Base-by-base conservation (phyloP, 2,113 vertebrate species). In the Colaptes auratus region DNA sequence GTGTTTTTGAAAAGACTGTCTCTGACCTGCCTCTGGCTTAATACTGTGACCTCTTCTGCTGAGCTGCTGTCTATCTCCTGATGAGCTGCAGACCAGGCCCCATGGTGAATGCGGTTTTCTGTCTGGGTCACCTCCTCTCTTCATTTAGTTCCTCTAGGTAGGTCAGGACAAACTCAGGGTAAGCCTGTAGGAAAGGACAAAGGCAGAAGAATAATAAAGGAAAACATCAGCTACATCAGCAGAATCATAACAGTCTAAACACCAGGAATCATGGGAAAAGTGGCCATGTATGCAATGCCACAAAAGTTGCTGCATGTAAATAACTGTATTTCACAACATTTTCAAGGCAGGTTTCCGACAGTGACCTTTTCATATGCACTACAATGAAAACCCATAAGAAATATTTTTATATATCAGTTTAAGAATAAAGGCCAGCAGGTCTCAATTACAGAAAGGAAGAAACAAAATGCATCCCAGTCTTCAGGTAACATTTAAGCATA, bases 91-190 rank as follows among this genome's bases (percentile, higher is more conserved):
- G 95, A 79, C 96, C 94, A 93, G 93, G 95, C 69, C 78, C 88
- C 91, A 63, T 93, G 95, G 90, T 96, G 91, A 92, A 96, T 88
- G 60, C 59, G 3, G 83, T 92, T 87, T 89, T 97, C 96, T 84
- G 84, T 96, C 93, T 97, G 97, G 95, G 92, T 97, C 97, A 97
- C 92, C 92, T 97, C 96, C 88, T 95, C 95, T 84, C 81, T 96
- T 91, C 86, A 84, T 96, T 95, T 94, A 97, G 96, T 39, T 98
- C 97, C 96, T 98, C 97, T 92, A 98, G 96, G 96, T 98, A 98
- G 96, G 98, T 98, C 97, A 98, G 96, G 83, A 97, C 92, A 96
- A 98, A 98, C 94, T 97, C 96, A 91, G 97, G 96, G 84, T 97
- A 93, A 92, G 97, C 97, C 98, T 98, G 78, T 36, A 96, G 96